Conservation (phyloP, 2,888 invertebrate species). For the Cheilosia grossa region DNA sequence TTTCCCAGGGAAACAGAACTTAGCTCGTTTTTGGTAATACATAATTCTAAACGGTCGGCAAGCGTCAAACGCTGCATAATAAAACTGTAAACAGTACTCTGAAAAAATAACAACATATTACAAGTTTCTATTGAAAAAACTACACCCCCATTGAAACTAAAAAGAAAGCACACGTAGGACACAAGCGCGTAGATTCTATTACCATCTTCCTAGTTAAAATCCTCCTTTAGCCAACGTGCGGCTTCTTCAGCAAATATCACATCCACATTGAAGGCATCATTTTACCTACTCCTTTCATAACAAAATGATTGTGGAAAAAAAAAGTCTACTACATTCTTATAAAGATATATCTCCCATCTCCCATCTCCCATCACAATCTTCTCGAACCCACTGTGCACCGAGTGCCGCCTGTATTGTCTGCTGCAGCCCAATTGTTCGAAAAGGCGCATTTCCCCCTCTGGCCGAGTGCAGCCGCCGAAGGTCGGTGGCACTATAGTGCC, state of each 20-base stretch:
- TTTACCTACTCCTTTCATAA: not conserved
- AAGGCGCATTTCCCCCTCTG: slow-evolving; percentile 40
- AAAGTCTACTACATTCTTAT: not conserved
- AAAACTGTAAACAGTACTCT: no score
- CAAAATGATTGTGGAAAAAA: not conserved
- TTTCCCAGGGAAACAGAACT: no score
- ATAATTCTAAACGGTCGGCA: no score
- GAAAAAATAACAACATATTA: no score
- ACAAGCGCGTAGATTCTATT: no score
- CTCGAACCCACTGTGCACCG: slow-evolving; percentile 46
- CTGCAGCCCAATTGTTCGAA: slow-evolving; percentile 33
- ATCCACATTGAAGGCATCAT: not conserved
- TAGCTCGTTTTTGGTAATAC: no score
- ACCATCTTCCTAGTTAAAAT: no score
- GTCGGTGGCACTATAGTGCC: slow-evolving; percentile 57
- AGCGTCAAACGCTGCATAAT: no score
- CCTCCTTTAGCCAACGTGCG: not conserved
- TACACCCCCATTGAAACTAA: no score
- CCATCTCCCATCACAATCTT: not conserved
- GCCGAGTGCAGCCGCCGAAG: slow-evolving; percentile 39
- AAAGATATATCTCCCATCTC: not conserved
- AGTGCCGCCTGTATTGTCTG: slow-evolving; percentile 48
- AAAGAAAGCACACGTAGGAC: no score
- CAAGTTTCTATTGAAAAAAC: no score
- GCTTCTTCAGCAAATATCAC: not conserved